A percentile compares a stretch with the other conserved stretches of the same genome.
Conservation (phyloP, 2,797 vertebrate genomes). For the Selene dorsalis region DNA sequence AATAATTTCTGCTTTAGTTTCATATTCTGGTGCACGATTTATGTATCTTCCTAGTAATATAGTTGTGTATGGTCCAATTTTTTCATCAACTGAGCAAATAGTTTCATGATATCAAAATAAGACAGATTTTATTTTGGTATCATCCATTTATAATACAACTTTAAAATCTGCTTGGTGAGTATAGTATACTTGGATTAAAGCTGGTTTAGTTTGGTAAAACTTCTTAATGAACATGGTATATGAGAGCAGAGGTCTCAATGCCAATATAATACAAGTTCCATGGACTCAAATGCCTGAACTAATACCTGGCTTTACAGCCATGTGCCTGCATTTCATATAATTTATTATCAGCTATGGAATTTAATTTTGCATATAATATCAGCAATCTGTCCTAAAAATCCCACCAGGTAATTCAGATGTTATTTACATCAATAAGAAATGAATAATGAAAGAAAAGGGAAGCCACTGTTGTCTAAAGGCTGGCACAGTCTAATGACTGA, state of each 20-base stretch:
- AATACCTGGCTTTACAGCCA: not conserved
- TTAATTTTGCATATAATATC: not conserved
- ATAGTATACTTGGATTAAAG: constrained; percentile 31
- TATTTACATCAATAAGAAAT: constrained; percentile 29
- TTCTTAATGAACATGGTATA: constrained; percentile 33
- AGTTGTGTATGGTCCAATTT: not conserved
- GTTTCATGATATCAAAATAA: constrained; percentile 20
- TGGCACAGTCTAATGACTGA: constrained; percentile 40
- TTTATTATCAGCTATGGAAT: not conserved
- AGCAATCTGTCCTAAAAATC: constrained; percentile 1
- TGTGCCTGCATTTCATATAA: not conserved
- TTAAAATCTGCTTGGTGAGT: constrained; percentile 23
- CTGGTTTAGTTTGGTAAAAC: constrained; percentile 41
- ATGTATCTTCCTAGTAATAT: constrained; percentile 16
- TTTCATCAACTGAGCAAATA: constrained; percentile 29
- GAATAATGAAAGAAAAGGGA: constrained; percentile 3
- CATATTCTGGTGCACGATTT: constrained; percentile 11
- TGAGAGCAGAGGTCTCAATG: constrained; percentile 9
- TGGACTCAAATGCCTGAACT: not conserved
- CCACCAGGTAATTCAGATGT: not conserved
- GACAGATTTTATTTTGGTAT: constrained; percentile 26
- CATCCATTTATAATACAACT: constrained; percentile 36
- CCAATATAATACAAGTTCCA: constrained; percentile 4
- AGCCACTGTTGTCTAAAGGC: constrained; percentile 18
- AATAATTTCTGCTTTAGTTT: constrained; percentile 29